Evolutionary conservation across 2,888 invertebrate genomes (phyloP), one percentile per base, ranked within the genome.

Genomic region (Thymelicus sylvestris): DNA sequence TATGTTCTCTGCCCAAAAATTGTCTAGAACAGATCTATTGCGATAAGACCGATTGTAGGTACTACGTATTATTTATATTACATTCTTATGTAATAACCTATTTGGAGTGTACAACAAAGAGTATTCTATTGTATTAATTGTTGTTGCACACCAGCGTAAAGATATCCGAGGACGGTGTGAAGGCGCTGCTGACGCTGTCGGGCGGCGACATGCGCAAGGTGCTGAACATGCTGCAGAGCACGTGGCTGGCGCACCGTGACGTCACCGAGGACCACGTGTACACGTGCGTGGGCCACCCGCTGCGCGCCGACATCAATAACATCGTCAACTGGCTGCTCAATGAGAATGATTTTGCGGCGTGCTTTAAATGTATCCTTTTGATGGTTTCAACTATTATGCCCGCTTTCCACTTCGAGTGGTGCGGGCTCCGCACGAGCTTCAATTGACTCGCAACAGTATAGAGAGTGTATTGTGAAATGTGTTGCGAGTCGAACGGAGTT

Each of bases 201-300:
- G 97, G 97, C 72, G 99, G 99, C 12, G 99, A 99, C 90, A 99
- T 99, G 99, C 95, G 99, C 77, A 98, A 97, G 88, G 98, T 99
- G 0, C 90, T 99, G 31, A 99, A 99, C 91, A 97, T 99, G 31
- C 93, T 99, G 65, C 99, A 99, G 94, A 98, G 99, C 91, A 98
- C 99, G 12, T 97, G 98, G 91, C 96, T 99, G 90, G 99, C 99
- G 1, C 98, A 97, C 88, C 97, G 97, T 77, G 93, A 95, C 76
- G 98, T 99, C 47, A 97, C 96, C 39, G 98, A 99, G 90, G 96
- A 97, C 77, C 97, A 96, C 85, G 99, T 95, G 3, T 99, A 99
- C 89, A 96, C 96, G 1, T 99, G 99, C 88, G 98, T 99, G 44
- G 99, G 99, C 0, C 99, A 99, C 90, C 99, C 99, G 2, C 93